A percentile compares a stretch with the other conserved stretches of the same genome.
These are phyloP conservation scores for Pseudochirops cupreus DNA, from an alignment of 2,797 vertebrate species.

Conservation along the genomic window DNA sequence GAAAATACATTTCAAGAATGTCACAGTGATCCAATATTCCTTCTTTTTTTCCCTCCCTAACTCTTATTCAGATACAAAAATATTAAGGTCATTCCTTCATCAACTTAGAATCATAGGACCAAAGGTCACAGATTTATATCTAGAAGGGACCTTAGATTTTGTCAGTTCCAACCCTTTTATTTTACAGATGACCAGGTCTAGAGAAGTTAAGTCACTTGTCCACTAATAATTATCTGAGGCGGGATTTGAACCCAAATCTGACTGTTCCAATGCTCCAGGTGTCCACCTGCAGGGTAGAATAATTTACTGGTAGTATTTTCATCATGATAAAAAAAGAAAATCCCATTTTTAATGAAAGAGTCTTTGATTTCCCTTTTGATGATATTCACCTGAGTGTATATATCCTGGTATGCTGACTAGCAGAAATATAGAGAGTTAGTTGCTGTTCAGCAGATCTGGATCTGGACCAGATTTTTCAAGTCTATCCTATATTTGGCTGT, in stretches of 20 bases:
- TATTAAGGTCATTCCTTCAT: neutral
- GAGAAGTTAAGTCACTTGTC: neutral
- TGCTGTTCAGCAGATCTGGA: slow-evolving; percentile 9
- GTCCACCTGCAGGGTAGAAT: neutral
- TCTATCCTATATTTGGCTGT: neutral
- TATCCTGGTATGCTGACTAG: neutral
- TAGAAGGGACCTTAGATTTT: neutral
- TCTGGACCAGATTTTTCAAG: slow-evolving; percentile 44
- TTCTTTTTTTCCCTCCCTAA: neutral
- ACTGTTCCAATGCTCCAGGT: neutral
- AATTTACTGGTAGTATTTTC: neutral
- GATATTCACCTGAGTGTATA: neutral
- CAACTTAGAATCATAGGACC: neutral
- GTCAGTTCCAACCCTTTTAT: neutral
- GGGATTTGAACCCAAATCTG: neutral
- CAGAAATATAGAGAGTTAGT: neutral
- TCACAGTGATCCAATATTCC: neutral
- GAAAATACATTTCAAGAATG: neutral
- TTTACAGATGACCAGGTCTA: neutral
- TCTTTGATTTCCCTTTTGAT: neutral
- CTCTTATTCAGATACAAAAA: neutral
- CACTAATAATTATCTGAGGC: neutral
- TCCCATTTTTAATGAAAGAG: neutral
- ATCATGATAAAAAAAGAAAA: neutral
- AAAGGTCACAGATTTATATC: neutral